Conservation (phyloP, 2,888 invertebrate species). For the Eilema griseolum region DNA sequence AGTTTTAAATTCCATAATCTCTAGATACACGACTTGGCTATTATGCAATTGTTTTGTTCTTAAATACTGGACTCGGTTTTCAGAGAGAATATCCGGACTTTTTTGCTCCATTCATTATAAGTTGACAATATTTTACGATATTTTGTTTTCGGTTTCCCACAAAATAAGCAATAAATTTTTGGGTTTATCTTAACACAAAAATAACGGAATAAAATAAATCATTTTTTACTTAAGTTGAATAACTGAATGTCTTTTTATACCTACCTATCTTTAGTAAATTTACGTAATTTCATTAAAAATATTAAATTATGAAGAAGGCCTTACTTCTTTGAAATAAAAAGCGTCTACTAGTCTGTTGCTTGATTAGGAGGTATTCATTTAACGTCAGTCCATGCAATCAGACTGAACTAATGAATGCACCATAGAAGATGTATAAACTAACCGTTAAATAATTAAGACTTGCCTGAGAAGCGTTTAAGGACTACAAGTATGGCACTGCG, state of each 20-base stretch:
- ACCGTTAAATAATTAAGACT: background rate
- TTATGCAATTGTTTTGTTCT: background rate
- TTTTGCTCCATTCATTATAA: background rate
- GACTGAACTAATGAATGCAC: background rate
- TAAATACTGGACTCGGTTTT: conserved; percentile 5
- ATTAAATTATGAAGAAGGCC: too few relatives aligned
- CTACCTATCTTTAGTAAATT: background rate
- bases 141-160: background rate
- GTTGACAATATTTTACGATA: background rate
- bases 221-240: background rate
- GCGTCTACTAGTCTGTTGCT: too few relatives aligned
- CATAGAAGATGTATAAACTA: background rate
- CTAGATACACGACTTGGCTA: conserved; percentile 3
- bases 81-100: background rate
- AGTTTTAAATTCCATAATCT: conserved; percentile 25
- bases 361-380: too few relatives aligned
- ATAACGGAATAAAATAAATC: background rate
- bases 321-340: too few relatives aligned
- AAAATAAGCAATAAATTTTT: background rate
- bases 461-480: background rate
- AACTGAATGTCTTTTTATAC: background rate
- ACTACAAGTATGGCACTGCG: too few relatives aligned
- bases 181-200: background rate
- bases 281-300: too few relatives aligned
- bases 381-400: too few relatives aligned